These are phyloP conservation scores for Hypomecis punctinalis DNA, from an alignment of 2,888 invertebrate species.

Conservation along the genomic window DNA sequence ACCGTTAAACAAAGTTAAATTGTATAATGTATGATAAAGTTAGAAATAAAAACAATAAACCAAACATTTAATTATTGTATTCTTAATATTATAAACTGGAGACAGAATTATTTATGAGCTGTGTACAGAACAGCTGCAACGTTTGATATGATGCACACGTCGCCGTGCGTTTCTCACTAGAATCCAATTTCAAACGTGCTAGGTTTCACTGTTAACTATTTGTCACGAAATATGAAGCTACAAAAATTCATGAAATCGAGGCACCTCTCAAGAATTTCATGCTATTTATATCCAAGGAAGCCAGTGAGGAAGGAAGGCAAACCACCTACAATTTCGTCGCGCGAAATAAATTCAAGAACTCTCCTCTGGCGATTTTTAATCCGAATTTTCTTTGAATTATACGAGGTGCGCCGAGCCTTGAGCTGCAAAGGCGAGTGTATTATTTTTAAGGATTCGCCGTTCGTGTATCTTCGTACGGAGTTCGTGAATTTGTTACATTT, in stretches of 20 bases:
- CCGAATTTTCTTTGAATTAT: slow-evolving; percentile 68
- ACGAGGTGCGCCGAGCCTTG: slow-evolving; percentile 48
- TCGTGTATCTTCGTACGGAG: slow-evolving; percentile 4
- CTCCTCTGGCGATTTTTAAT: slow-evolving; percentile 64
- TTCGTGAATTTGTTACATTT: not conserved
- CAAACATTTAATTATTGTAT: too few species aligned
- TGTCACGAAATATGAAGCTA: slow-evolving; percentile 68
- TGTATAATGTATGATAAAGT: too few species aligned
- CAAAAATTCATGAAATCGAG: slow-evolving; percentile 71
- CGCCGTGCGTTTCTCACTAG: slow-evolving; percentile 50
- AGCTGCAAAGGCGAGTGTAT: slow-evolving; percentile 38
- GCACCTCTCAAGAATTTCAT: slow-evolving; percentile 57
- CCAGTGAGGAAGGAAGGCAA: slow-evolving; percentile 62
- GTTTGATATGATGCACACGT: slow-evolving; percentile 44
- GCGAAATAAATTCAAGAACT: slow-evolving; percentile 65
- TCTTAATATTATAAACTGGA: not conserved
- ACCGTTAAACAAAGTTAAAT: too few species aligned
- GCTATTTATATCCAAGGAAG: slow-evolving; percentile 58
- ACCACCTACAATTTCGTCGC: slow-evolving; percentile 62
- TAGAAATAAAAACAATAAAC: too few species aligned
- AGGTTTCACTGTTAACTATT: slow-evolving; percentile 60
- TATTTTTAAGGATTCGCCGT: slow-evolving; percentile 29
- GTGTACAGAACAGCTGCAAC: slow-evolving; percentile 29
- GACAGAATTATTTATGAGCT: not conserved
- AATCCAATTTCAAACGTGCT: slow-evolving; percentile 58